Base-by-base conservation (phyloP, 1,140 invertebrate species). In the Bombus confusus region DNA sequence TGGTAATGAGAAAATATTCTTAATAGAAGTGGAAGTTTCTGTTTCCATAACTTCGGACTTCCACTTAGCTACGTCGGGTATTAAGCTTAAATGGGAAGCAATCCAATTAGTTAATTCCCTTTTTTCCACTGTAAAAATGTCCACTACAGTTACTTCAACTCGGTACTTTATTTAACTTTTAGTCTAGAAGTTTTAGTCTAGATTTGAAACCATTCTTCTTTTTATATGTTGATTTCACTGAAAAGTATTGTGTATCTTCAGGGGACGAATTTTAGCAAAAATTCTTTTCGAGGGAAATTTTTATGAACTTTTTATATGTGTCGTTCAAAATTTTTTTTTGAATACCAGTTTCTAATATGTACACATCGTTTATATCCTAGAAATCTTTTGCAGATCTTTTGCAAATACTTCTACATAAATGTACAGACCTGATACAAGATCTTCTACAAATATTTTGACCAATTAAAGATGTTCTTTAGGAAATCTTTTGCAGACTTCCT, bases 71-170 rank as follows among this genome's bases (percentile, higher is more conserved):
- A 52, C 37, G 37, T 13, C 12, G n/a, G 12, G 28, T 41, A 78
- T 37, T 37, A 64, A 62, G 37, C 41, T 43, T 43, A 43, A 43
- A 22, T 25, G 28, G n/a, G 15, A 3, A 37, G 34, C 25, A 39
- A 78, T 77, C 75, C 75, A 77, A 77, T 77, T 77, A 77, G 75
- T 25, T 28, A 22, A 77, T 77, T 77, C 15, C 9, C 10, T n/a
- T 74, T 31, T 52, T 12, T 74, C 39, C 28, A 71, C 69, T 13
- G 39, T 5, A 8, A 47, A 47, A 73, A 47, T 73, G 43, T 41
- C 10, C 2, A 3, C 37, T 41, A 3, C 2, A 1, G 28, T 18
- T 41, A 39, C 15, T 12, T 13, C 66, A 9, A 9, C 3, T 6
- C 18, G 18, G 0, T 0, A 22, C 47, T 52, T 52, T 52, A 52